Evolutionary conservation across 2,888 invertebrate species (phyloP), one percentile per base, ranked within the genome.

Genomic region (Xiphydria camelus): DNA sequence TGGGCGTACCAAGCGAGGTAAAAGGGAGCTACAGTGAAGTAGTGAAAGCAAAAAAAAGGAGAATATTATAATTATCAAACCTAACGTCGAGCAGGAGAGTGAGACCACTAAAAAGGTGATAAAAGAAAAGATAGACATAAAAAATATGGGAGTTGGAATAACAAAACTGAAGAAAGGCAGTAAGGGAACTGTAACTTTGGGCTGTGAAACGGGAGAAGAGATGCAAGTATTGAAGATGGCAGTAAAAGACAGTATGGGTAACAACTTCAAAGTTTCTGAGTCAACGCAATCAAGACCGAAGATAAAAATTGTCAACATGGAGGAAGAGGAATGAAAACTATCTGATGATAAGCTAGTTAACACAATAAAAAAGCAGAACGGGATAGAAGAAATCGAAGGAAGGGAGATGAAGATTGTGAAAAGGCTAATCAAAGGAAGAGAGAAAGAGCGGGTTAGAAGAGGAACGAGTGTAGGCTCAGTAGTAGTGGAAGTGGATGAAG

Each of bases 381-480:
- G 10, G 12, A 10, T 41, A 26, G 35, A 41, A 7, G 35, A 35
- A 25, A 18, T 17, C 7, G 41, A 25, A 33, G 21, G 17, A 21
- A 15, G 41, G 15, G 33, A 33, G n/a, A 22, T 33, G 41, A 33
- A 41, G 23, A 41, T 41, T 19, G 35, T 41, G 18, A 41, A 41
- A 35, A 41, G 35, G 17, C 17, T 41, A 29, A 41, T 4, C 14
- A 29, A 39, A 26, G 25, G 12, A 25, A n/a, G n/a, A n/a, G n/a
- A n/a, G 18, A 41, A 41, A 35, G 34, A 26, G 17, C 17, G 29
- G 19, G 32, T 4, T n/a, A 29, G 29, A 26, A 17, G 12, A 25
- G 39, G 29, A 15, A 26, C 9, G 18, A 25, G 12, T 5, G 39
- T 32, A 25, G 34, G 41, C 9, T 33, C 41, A 34, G 7, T 41